Evolutionary conservation across 2,888 invertebrate genomes (phyloP), one percentile per base, ranked within the genome.

Genomic region (Eristalis pertinax): DNA sequence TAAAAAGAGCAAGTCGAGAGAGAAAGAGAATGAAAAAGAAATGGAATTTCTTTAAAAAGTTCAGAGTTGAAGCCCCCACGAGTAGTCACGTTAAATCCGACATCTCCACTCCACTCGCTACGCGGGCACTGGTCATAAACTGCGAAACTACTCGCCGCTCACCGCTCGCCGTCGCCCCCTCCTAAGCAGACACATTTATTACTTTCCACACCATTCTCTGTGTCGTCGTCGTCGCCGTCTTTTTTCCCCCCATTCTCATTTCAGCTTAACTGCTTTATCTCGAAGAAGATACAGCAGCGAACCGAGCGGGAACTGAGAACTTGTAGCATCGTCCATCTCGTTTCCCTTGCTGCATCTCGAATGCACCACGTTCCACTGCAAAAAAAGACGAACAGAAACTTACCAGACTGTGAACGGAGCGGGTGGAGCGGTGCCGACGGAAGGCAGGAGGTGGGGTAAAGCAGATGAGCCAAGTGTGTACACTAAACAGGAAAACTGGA

Each of bases 401-500:
- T 50, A 35, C 65, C 50, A 38, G 38, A 38, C 38, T 11, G 2
- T 38, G 38, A 1, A 13, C 38, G 62, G 41, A 32, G 65, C 22
- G 38, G 22, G 38, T 13, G 26, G 19, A 13, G 58, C 41, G 58
- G 35, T 65, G 22, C 35, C 41, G 32, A 56, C 50, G 62, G 32
- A 43, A 13, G 38, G 67, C 26, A 4, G 13, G 65, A 11, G 26
- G 43, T 10, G 5, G 60, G 29, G 56, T 22, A 38, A 38, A 76
- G 43, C 50, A 72, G 65, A 74, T 50, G 68, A 50, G 60, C 24
- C 26, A 67, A 62, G 65, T 38, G 26, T 32, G 19, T 19, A 77
- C 43, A 67, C 35, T 56, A 63, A 86, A 86, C 78, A 83, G 83
- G 87, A 84, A 84, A 87, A 87, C 87, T 87, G 87, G 87, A 87